Percentiles rank a stretch among this genome's conserved stretches.
These are phyloP conservation scores for Buphagus erythrorhynchus DNA, from an alignment of 2,797 vertebrate species.

Conservation along the genomic window DNA sequence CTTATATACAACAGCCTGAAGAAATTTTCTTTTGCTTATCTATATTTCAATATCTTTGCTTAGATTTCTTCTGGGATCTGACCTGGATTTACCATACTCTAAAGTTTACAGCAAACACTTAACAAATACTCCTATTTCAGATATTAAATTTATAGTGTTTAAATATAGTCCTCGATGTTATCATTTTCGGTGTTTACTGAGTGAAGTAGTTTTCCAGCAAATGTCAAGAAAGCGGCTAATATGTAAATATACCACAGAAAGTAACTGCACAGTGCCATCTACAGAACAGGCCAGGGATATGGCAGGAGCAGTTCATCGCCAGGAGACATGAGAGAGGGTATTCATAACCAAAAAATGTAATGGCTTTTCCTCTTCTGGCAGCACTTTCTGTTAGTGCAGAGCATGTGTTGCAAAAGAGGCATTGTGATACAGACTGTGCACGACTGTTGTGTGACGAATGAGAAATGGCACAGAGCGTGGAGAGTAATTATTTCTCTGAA, in stretches of 20 bases:
- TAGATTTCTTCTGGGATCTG: conserved; percentile 37
- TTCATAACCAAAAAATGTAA: not conserved
- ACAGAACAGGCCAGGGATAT: not conserved
- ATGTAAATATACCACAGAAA: not conserved
- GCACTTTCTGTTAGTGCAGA: not conserved
- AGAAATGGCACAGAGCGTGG: not conserved
- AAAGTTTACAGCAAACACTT: conserved; percentile 23
- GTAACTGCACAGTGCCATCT: conserved; percentile 30
- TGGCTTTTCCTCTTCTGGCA: not conserved
- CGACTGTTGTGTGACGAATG: not conserved
- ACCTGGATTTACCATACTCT: conserved; percentile 3
- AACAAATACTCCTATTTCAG: not conserved
- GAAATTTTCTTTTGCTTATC: conserved; percentile 41
- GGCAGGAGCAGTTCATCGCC: not conserved
- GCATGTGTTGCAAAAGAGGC: not conserved
- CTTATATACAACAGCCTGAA: not conserved
- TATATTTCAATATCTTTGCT: not conserved
- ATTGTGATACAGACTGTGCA: no score
- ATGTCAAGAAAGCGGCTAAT: not conserved
- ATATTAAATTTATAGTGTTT: conserved; percentile 15
- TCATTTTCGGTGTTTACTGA: not conserved
- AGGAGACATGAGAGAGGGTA: not conserved
- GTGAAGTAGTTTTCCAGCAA: conserved; percentile 4
- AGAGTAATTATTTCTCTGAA: not conserved
- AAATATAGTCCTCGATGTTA: not conserved